These are phyloP conservation scores for Globodera ellingtonae DNA, from an alignment of 1,140 invertebrate species.

Conservation along the genomic window DNA sequence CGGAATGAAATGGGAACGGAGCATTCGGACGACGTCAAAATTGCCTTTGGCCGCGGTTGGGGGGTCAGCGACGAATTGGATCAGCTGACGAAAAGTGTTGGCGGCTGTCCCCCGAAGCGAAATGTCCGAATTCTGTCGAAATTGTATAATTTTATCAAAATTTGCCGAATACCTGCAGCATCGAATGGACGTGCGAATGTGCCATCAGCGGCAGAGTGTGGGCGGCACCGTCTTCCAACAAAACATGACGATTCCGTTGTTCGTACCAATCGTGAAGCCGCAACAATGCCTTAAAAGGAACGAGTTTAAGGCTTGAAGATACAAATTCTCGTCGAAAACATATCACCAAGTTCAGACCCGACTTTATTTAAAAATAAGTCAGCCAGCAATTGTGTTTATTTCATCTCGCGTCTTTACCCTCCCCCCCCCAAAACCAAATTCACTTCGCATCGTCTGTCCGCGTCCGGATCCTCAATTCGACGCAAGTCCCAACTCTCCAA, in stretches of 20 bases:
- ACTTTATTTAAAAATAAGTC: conserved; percentile 59
- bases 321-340: too few relatives aligned
- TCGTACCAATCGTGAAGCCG: conserved; percentile 34
- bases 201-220: conserved; percentile 39
- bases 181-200: conserved; percentile 41
- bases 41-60: not conserved
- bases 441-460: conserved; percentile 77
- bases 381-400: too few relatives aligned
- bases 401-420: too few relatives aligned
- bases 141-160: conserved; percentile 15
- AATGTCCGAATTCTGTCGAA: conserved; percentile 71
- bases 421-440: conserved; percentile 70
- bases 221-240: conserved; percentile 4
- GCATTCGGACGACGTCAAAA: conserved; percentile 67
- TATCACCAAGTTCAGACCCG: conserved; percentile 73
- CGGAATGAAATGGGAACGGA: conserved; percentile 41
- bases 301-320: conserved; percentile 73
- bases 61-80: conserved; percentile 69
- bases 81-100: conserved; percentile 74
- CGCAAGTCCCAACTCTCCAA: conserved; percentile 83
- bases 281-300: conserved; percentile 63
- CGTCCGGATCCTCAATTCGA: conserved; percentile 89
- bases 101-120: conserved; percentile 79
- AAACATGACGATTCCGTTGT: not conserved
- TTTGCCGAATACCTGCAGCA: conserved; percentile 32